phyloP scores from a whole-genome alignment of 2,113 vertebrate genomes.

The Tragelaphus scriptus region DNA sequence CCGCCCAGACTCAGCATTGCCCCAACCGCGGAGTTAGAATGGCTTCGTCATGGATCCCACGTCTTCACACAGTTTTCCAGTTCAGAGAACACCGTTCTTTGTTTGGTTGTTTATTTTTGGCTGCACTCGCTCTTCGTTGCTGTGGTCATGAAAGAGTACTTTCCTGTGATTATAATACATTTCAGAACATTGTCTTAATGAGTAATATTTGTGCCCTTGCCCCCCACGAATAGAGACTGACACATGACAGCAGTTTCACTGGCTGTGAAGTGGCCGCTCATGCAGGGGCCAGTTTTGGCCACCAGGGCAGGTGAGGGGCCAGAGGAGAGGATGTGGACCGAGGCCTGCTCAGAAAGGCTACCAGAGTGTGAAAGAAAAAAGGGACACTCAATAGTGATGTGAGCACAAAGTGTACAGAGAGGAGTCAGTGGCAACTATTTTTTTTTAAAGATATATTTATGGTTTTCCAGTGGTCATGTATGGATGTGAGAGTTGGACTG shows the following conservation, averaged over 20 bases:
- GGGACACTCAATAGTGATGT: background rate
- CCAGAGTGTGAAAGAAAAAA: background rate
- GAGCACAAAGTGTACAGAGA: background rate
- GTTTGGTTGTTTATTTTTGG: background rate
- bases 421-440: background rate
- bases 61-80: background rate
- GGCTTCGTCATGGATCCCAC: rapidly evolving
- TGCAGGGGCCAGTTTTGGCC: background rate
- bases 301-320: background rate
- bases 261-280: background rate
- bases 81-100: background rate
- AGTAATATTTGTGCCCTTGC: background rate
- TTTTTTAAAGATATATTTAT: background rate
- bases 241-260: background rate
- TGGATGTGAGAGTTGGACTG: too few species aligned
- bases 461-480: too few species aligned
- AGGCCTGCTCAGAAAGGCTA: background rate
- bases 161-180: background rate
- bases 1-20: background rate
- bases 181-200: background rate
- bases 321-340: background rate
- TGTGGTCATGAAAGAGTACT: background rate
- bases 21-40: rapidly evolving
- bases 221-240: background rate
- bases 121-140: background rate